Evolutionary conservation across 2,888 invertebrate genomes (phyloP).

Genomic region (Apotomis turbidana): DNA sequence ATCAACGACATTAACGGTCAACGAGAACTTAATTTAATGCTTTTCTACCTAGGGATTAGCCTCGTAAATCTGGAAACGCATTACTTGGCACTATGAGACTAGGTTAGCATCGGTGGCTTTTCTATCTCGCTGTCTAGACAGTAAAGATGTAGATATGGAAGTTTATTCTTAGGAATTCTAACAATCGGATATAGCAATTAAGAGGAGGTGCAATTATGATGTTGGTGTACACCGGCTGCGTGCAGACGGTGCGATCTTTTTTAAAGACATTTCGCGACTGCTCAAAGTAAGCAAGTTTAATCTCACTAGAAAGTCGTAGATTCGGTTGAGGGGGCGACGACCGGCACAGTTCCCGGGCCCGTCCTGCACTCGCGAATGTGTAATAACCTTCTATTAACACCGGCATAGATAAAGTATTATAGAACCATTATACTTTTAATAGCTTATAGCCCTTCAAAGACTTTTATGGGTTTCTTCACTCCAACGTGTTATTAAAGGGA

Average conservation of each 20-base stretch:
- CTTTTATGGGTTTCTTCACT: conserved; percentile 3
- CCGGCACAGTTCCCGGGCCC: conserved; percentile 66
- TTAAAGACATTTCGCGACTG: conserved; percentile 50
- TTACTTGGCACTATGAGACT: conserved; percentile 43
- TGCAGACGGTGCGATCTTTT: conserved; percentile 58
- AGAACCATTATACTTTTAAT: conserved; percentile 14
- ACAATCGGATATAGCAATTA: conserved; percentile 60
- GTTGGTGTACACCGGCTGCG: conserved; percentile 53
- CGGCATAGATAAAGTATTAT: conserved; percentile 43
- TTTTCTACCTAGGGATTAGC: conserved; percentile 47
- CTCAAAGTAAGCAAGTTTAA: conserved; percentile 63
- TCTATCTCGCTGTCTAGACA: conserved; percentile 3
- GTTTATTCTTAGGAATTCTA: conserved; percentile 50
- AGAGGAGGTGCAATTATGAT: conserved; percentile 58
- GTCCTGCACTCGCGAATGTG: conserved; percentile 67
- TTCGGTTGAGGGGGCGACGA: conserved; percentile 70
- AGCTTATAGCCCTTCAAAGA: conserved; percentile 14
- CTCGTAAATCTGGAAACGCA: conserved; percentile 46
- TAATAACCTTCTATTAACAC: conserved; percentile 54
- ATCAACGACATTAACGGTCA: conserved; percentile 59
- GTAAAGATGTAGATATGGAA: conserved; percentile 44
- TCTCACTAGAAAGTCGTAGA: conserved; percentile 79
- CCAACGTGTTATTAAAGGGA: conserved; percentile 1
- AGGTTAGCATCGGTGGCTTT: conserved; percentile 36
- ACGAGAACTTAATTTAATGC: conserved; percentile 51